Percentiles rank a stretch among this genome's conserved stretches.
phyloP scores from a whole-genome alignment of 2,888 invertebrate genomes.

The Lucinisca nassula region DNA sequence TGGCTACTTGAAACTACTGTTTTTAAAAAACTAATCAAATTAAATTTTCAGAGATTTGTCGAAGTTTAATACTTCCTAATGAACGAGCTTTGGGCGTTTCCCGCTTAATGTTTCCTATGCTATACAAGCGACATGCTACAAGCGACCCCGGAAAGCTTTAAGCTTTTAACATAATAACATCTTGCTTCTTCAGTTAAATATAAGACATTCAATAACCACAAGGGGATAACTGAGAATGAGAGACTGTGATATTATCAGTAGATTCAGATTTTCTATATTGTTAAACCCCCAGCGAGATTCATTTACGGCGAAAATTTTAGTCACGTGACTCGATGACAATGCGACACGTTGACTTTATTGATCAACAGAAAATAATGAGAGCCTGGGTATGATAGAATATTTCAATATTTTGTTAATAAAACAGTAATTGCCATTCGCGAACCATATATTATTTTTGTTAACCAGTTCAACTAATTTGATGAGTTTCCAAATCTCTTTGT shows the following conservation, averaged over 20 bases:
- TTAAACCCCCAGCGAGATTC: not conserved
- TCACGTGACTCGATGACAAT: conserved; percentile 24
- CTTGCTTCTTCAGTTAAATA: not conserved
- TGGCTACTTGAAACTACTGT: too few species aligned
- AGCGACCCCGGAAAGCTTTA: not conserved
- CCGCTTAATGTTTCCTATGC: not conserved
- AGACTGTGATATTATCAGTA: not conserved
- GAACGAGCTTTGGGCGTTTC: not conserved
- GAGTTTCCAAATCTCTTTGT: too few species aligned
- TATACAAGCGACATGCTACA: not conserved
- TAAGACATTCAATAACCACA: not conserved
- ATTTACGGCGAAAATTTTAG: not conserved
- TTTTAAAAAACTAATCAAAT: too few species aligned
- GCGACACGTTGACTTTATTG: conserved; percentile 25
- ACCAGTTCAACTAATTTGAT: not conserved
- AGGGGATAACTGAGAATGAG: not conserved
- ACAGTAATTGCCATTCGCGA: not conserved
- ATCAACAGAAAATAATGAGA: conserved; percentile 7
- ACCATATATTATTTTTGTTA: not conserved
- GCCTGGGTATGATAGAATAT: not conserved
- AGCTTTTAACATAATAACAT: not conserved
- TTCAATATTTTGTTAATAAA: not conserved
- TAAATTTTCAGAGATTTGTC: too few species aligned
- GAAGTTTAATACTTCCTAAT: not conserved
- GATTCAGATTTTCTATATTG: not conserved